Conservation (phyloP, 2,888 invertebrate species). For the Gastrophysa polygoni region DNA sequence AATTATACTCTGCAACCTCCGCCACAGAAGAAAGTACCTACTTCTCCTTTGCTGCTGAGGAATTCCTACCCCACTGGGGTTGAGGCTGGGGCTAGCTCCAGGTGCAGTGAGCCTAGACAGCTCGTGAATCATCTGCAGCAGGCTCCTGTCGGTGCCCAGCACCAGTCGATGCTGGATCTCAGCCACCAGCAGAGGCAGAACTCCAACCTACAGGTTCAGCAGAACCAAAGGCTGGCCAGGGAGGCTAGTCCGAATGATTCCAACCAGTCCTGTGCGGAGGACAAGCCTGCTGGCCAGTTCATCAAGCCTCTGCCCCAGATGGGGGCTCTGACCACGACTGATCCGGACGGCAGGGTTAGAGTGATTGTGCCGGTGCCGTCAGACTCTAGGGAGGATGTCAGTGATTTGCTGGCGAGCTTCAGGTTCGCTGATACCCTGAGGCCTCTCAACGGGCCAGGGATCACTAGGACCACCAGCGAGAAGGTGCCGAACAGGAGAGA, state of each 20-base stretch:
- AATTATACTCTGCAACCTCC: slow-evolving; percentile 53
- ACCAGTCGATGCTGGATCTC: slow-evolving; percentile 33
- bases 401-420: slow-evolving; percentile 60
- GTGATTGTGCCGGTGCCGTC: slow-evolving; percentile 66
- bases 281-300: slow-evolving; percentile 58
- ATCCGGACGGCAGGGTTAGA: slow-evolving; percentile 66
- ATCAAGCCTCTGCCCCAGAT: slow-evolving; percentile 72
- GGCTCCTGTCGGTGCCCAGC: slow-evolving; percentile 22
- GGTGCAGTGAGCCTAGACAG: slow-evolving; percentile 49
- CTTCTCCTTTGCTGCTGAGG: slow-evolving; percentile 49
- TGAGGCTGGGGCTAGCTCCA: slow-evolving; percentile 7
- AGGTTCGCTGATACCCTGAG: slow-evolving; percentile 64
- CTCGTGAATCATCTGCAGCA: slow-evolving; percentile 21
- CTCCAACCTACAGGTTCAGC: slow-evolving; percentile 30
- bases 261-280: no score
- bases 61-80: slow-evolving; percentile 49
- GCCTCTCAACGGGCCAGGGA: slow-evolving; percentile 65
- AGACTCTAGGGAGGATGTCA: slow-evolving; percentile 53
- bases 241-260: slow-evolving; percentile 24
- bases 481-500: slow-evolving; percentile 86
- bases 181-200: not conserved
- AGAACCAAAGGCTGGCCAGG: slow-evolving; percentile 23
- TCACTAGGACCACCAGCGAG: slow-evolving; percentile 82
- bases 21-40: slow-evolving; percentile 53
- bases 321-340: slow-evolving; percentile 66